A percentile compares a stretch with the other conserved stretches of the same genome.
phyloP scores from a whole-genome alignment of 2,113 vertebrate species.

The Hemiscyllium ocellatum region DNA sequence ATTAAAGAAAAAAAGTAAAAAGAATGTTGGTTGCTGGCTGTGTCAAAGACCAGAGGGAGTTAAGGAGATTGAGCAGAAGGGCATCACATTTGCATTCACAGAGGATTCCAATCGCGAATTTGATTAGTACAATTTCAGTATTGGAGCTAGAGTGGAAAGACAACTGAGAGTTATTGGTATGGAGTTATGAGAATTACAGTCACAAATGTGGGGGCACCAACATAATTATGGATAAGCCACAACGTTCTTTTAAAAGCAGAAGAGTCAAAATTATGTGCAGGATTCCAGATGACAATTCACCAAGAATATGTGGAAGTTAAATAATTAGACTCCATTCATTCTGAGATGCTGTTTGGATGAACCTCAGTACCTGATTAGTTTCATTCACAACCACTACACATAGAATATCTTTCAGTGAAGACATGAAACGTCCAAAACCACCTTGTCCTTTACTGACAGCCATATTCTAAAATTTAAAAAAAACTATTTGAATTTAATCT shows the following conservation, averaged over 20 bases:
- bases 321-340: background rate
- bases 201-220: background rate
- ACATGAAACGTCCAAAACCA: background rate
- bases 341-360: background rate
- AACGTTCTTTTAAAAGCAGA: background rate
- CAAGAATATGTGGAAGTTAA: background rate
- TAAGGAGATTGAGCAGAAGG: background rate
- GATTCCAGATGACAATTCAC: background rate
- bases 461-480: too few species aligned
- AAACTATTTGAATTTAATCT: background rate
- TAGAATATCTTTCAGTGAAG: background rate
- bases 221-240: background rate
- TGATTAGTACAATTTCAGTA: background rate
- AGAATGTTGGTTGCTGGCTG: too few species aligned
- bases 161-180: background rate
- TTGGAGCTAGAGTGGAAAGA: background rate
- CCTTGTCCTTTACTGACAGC: background rate
- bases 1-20: too few species aligned
- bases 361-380: background rate
- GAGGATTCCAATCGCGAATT: background rate
- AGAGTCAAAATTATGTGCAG: background rate
- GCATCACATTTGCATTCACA: background rate
- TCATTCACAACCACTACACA: conserved; percentile 1
- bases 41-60: background rate
- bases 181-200: background rate